phyloP scores from a whole-genome alignment of 1,140 invertebrate genomes.

The Ceratosolen solmsi region DNA sequence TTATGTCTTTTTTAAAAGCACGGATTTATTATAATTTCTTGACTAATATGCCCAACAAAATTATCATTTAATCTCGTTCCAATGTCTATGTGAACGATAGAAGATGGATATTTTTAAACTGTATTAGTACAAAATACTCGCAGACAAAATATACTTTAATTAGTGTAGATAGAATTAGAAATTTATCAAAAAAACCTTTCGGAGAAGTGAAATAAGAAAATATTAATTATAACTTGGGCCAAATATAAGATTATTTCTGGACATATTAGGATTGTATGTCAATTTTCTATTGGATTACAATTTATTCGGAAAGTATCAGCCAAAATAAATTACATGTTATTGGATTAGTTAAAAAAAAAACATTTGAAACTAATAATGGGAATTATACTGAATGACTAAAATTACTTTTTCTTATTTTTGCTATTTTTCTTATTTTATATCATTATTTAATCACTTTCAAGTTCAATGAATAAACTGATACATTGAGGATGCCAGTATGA shows the following conservation, averaged over 20 bases:
- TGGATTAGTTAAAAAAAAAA: no score
- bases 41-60: neutral
- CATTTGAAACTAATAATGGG: no score
- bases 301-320: no score
- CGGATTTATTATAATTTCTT: no score
- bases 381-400: no score
- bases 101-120: conserved; percentile 19
- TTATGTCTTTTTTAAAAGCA: no score
- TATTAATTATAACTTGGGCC: neutral
- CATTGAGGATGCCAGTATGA: no score
- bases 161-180: conserved; percentile 18
- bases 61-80: conserved; percentile 28
- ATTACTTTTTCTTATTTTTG: no score
- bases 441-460: no score
- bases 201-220: neutral
- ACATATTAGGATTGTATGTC: neutral
- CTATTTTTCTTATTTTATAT: no score
- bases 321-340: no score
- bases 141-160: conserved; percentile 12
- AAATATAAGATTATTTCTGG: neutral
- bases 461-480: no score
- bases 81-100: neutral
- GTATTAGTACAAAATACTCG: neutral
- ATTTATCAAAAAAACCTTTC: conserved; percentile 9
- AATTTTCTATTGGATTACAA: neutral